phyloP scores from a whole-genome alignment of 1,140 invertebrate species.

The Drosophila takahashii region DNA sequence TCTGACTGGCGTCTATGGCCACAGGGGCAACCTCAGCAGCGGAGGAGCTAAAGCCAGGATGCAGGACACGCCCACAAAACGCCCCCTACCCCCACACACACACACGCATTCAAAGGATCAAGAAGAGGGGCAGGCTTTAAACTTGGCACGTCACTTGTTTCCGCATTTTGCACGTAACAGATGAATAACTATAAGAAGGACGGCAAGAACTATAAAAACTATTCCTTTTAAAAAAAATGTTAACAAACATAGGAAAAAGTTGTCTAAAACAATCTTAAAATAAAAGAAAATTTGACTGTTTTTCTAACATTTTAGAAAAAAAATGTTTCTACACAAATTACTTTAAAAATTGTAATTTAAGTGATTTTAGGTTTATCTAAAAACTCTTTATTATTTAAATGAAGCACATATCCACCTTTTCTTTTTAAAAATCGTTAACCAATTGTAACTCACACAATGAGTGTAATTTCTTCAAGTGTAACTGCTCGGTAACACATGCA shows the following conservation, averaged over 20 bases:
- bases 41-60: slow-evolving; percentile 29
- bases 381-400: too few relatives aligned
- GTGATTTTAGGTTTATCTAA: too few relatives aligned
- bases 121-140: slow-evolving; percentile 24
- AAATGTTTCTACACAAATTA: too few relatives aligned
- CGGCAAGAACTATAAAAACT: background rate
- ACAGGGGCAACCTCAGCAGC: slow-evolving; percentile 53
- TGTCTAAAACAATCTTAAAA: too few relatives aligned
- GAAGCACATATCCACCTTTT: too few relatives aligned
- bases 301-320: too few relatives aligned
- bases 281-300: too few relatives aligned
- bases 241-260: background rate
- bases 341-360: too few relatives aligned
- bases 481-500: slow-evolving; percentile 3
- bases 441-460: background rate
- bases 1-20: slow-evolving; percentile 61
- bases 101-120: slow-evolving; percentile 6
- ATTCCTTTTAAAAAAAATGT: background rate
- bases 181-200: slow-evolving; percentile 46
- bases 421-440: too few relatives aligned
- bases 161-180: slow-evolving; percentile 74
- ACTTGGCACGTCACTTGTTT: slow-evolving; percentile 73
- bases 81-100: slow-evolving; percentile 3
- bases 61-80: slow-evolving; percentile 34
- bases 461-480: slow-evolving; percentile 1